These are phyloP conservation scores for Merodon equestris DNA, from an alignment of 2,888 invertebrate species.

Conservation along the genomic window DNA sequence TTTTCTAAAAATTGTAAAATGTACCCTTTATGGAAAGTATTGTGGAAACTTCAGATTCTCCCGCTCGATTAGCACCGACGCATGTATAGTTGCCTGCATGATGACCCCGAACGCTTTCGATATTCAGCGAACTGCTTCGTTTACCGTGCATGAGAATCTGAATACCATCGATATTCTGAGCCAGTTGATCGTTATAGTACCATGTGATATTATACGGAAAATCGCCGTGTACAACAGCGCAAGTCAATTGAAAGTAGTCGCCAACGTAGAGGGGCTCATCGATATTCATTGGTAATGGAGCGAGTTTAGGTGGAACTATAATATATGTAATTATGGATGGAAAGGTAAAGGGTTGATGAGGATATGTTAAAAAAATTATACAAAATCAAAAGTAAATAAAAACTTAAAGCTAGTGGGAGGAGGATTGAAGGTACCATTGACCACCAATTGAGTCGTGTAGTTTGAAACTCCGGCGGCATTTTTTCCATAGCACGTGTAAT, in stretches of 20 bases:
- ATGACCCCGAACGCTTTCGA: slow-evolving; percentile 82
- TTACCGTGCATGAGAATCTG: slow-evolving; percentile 79
- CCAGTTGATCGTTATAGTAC: slow-evolving; percentile 82
- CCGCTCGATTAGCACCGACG: slow-evolving; percentile 83
- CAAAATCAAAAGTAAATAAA: slow-evolving; percentile 31
- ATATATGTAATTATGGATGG: slow-evolving; percentile 63
- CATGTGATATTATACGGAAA: slow-evolving; percentile 88
- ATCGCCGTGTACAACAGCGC: slow-evolving; percentile 88
- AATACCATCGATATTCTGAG: slow-evolving; percentile 73
- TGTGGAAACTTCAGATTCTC: slow-evolving; percentile 78
- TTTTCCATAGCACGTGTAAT: slow-evolving; percentile 83
- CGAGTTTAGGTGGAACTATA: slow-evolving; percentile 83
- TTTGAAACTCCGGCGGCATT: slow-evolving; percentile 84
- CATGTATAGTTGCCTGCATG: slow-evolving; percentile 89
- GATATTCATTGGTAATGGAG: slow-evolving; percentile 81
- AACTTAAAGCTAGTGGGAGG: slow-evolving; percentile 49
- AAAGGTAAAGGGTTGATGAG: slow-evolving; percentile 44
- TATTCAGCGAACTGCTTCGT: slow-evolving; percentile 83
- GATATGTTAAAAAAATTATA: slow-evolving; percentile 26
- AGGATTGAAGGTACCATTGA: slow-evolving; percentile 81
- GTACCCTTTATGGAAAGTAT: slow-evolving; percentile 77
- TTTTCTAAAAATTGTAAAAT: slow-evolving; percentile 66
- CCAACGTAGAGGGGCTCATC: slow-evolving; percentile 83
- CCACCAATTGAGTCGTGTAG: slow-evolving; percentile 83
- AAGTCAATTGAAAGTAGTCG: slow-evolving; percentile 82